Evolutionary conservation across 2,888 invertebrate species (phyloP).

Genomic region (Zhuqinia jingwanae): DNA sequence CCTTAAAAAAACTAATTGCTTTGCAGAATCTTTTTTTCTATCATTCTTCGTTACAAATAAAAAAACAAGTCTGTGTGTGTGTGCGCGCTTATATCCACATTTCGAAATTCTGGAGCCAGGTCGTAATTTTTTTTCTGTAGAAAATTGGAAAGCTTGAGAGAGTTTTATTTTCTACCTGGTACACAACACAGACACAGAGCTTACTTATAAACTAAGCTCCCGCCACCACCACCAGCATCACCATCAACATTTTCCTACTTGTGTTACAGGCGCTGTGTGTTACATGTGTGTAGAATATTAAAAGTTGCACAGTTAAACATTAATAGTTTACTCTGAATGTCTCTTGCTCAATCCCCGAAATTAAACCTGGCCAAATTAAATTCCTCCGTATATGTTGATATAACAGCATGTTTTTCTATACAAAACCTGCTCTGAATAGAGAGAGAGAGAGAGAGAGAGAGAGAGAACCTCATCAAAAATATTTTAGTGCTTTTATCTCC

Average conservation of each 20-base stretch:
- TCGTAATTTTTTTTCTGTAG: constrained; percentile 24
- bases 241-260: background rate
- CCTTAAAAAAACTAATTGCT: constrained; percentile 28
- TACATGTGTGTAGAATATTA: constrained; percentile 46
- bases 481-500: constrained; percentile 61
- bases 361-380: constrained; percentile 61
- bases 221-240: background rate
- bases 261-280: background rate
- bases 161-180: background rate
- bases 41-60: background rate
- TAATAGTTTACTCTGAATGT: constrained; percentile 60
- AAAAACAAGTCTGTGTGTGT: no score
- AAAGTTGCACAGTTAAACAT: constrained; percentile 60
- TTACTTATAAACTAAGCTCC: background rate
- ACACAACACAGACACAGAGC: background rate
- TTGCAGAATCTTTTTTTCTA: background rate
- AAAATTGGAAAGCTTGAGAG: constrained; percentile 43
- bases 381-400: constrained; percentile 6
- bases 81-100: no score
- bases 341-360: constrained; percentile 59
- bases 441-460: no score
- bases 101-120: background rate
- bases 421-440: constrained; percentile 1
- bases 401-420: background rate
- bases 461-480: constrained; percentile 63